Conservation (phyloP, 2,888 invertebrate species). For the Orthosia gothica region DNA sequence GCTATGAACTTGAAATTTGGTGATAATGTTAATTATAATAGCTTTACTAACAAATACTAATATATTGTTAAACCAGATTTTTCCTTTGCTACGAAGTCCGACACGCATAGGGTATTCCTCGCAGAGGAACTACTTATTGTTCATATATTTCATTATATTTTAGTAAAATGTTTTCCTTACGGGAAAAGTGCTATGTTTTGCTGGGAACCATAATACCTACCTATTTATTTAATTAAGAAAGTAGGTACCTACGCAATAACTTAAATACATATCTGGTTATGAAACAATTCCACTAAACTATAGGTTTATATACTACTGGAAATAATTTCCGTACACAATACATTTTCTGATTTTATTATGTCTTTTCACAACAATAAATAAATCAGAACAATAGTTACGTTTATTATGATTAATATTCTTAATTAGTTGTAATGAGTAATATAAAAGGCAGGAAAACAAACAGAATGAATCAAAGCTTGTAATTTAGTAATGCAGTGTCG, state of each 20-base stretch:
- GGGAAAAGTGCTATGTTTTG: background rate
- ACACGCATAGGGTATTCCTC: no score
- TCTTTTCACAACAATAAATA: conserved; percentile 40
- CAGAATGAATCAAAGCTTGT: conserved; percentile 51
- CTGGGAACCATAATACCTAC: background rate
- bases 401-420: conserved; percentile 46
- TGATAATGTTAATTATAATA: no score
- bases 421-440: conserved; percentile 58
- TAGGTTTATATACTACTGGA: conserved; percentile 4
- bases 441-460: conserved; percentile 59
- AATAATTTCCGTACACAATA: conserved; percentile 31
- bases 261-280: background rate
- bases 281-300: background rate
- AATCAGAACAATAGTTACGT: conserved; percentile 39
- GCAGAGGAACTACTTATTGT: no score
- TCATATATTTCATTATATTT: no score
- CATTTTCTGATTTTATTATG: conserved; percentile 24
- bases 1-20: no score
- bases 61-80: no score
- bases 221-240: background rate
- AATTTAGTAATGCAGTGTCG: conserved; percentile 12
- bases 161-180: background rate
- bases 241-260: background rate
- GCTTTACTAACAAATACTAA: no score
- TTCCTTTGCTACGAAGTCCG: no score